A percentile compares a stretch with the other conserved stretches of the same genome.
phyloP scores from a whole-genome alignment of 2,797 vertebrate genomes.

The Uromys caudimaculatus region DNA sequence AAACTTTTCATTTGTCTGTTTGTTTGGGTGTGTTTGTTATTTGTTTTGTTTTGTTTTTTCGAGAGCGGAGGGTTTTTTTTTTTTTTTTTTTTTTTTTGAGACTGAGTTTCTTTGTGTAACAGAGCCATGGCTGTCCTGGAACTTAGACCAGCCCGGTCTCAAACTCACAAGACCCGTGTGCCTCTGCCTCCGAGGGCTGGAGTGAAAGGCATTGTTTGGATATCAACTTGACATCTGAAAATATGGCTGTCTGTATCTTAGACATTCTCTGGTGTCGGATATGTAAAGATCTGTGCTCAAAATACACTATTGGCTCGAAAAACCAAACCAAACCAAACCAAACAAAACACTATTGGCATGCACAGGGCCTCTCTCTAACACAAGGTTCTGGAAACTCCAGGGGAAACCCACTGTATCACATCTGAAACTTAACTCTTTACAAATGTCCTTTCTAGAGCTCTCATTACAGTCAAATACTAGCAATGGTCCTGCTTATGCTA shows the following conservation, averaged over 20 bases:
- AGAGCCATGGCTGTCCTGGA: neutral
- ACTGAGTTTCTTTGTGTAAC: neutral
- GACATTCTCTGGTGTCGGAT: neutral
- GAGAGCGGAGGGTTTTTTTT: too few species aligned
- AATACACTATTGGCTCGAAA: neutral
- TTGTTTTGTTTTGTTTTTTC: neutral
- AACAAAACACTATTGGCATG: neutral
- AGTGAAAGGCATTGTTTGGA: neutral
- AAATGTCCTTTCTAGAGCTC: neutral
- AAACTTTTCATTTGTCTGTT: neutral
- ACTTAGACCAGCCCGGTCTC: neutral
- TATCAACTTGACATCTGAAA: neutral
- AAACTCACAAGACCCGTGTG: neutral
- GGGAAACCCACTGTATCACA: neutral
- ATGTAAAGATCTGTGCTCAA: neutral
- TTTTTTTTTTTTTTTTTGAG: too few species aligned
- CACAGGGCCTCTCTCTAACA: neutral
- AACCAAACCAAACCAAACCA: too few species aligned
- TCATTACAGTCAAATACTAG: neutral
- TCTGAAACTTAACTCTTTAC: neutral
- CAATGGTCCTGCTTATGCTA: neutral
- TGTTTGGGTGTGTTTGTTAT: neutral
- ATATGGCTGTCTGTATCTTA: neutral
- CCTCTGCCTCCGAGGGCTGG: neutral
- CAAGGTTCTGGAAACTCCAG: neutral